Base-by-base conservation (phyloP, 2,797 vertebrate species). In the Helostoma temminkii region DNA sequence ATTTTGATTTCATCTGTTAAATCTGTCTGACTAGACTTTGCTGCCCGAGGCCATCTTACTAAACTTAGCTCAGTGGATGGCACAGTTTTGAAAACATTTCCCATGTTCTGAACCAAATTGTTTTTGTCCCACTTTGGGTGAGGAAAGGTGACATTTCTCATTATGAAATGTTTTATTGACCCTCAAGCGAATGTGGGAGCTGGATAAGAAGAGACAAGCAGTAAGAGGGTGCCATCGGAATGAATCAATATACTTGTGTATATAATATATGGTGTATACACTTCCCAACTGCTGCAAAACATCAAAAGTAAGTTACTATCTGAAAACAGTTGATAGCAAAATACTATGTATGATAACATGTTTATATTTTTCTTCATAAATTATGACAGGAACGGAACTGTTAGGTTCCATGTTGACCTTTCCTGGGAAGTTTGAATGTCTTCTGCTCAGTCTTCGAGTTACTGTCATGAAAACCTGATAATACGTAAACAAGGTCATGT, bases 151-250 rank as follows among this genome's bases (percentile, higher is more conserved):
- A 75, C 74, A 80, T 81, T 81, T 90, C 74, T 90, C 75, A 89
- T 89, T 83, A 88, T 72, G 64, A 59, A 62, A 86, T 84, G 70
- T 71, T 86, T 67, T 76, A 84, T 84, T 88, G 85, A 90, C 83
- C 90, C 86, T 85, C 66, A 26, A 84, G 83, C 78, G 65, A 80
- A 80, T 61, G 64, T 36, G 28, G 64, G 65, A 86, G 75, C 66
- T 69, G 71, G 42, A 85, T 87, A 59, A 85, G 80, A 86, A 71
- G 68, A 86, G 84, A 80, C 55, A 67, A 57, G 28, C 12, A 47
- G 65, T 41, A 74, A 73, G 66, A 76, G 71, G 71, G 80, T 69
- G 59, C 52, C 67, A 66, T 76, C 70, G 52, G 72, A 83, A 43
- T 24, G 34, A 89, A 87, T 91, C 87, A 80, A 78, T 88, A 72